These are phyloP conservation scores for Diglossa cyanea DNA, from an alignment of 2,797 vertebrate species.

Conservation along the genomic window DNA sequence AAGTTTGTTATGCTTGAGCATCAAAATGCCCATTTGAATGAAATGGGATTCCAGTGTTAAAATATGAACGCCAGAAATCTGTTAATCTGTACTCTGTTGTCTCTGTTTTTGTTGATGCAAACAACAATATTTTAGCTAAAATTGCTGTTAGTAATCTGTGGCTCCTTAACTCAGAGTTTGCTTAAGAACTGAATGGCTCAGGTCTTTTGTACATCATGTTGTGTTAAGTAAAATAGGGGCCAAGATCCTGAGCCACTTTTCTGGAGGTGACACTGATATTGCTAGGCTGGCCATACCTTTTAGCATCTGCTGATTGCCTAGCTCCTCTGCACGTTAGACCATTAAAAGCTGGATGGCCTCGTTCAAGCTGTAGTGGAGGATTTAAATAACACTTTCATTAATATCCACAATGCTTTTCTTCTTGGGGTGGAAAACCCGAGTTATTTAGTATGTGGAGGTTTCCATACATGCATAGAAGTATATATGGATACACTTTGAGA, in stretches of 20 bases:
- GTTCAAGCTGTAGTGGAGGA: not conserved
- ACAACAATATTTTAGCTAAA: not conserved
- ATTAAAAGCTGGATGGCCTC: not conserved
- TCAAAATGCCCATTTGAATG: slow-evolving; percentile 22
- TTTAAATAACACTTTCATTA: not conserved
- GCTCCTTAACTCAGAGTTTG: not conserved
- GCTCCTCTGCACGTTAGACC: not conserved
- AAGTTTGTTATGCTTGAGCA: not conserved
- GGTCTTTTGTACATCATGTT: not conserved
- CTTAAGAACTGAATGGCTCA: not conserved
- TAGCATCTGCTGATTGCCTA: not conserved
- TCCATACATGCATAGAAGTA: not conserved
- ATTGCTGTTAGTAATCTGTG: not conserved
- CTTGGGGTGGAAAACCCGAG: not conserved
- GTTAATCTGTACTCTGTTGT: slow-evolving; percentile 30
- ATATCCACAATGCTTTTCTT: not conserved
- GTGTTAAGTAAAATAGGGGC: not conserved
- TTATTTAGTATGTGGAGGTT: not conserved
- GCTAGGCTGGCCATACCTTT: not conserved
- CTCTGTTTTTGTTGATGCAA: slow-evolving; percentile 13
- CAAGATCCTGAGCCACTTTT: not conserved
- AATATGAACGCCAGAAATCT: not conserved
- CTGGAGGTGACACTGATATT: not conserved
- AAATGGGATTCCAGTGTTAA: not conserved
- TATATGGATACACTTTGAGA: not conserved